A percentile compares a stretch with the other conserved stretches of the same genome.
Conservation (phyloP, 2,113 vertebrate genomes). For the Carassius gibelio region DNA sequence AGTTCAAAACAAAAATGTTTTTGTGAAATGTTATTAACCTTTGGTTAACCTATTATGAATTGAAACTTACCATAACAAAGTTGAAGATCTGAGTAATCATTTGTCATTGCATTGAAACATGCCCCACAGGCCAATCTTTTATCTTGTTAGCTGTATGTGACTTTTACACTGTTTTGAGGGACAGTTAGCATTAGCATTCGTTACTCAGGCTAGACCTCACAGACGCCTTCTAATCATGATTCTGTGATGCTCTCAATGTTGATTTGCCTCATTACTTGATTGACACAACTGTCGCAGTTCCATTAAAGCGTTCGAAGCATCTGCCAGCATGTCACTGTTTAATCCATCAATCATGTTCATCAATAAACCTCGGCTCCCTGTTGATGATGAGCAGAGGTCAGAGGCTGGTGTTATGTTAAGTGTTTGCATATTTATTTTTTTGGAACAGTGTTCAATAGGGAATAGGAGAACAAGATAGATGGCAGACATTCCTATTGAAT, state of each 20-base stretch:
- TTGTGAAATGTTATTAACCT: neutral
- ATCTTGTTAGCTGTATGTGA: neutral
- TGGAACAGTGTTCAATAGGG: neutral
- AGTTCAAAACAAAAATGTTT: neutral
- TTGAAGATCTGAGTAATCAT: neutral
- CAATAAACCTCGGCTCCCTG: constrained; percentile 28
- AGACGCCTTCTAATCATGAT: neutral
- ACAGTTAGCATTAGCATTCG: neutral
- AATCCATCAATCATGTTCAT: constrained; percentile 42
- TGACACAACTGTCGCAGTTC: constrained; percentile 27
- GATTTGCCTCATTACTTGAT: constrained; percentile 29
- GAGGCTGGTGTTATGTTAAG: constrained; percentile 25
- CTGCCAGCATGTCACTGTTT: constrained; percentile 15
- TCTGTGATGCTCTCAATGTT: constrained; percentile 21
- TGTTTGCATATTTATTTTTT: constrained; percentile 42
- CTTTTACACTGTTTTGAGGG: neutral
- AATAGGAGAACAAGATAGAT: neutral
- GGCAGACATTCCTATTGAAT: neutral
- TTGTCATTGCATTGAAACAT: too few species aligned
- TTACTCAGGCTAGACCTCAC: neutral
- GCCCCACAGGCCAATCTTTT: neutral
- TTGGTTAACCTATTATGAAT: neutral
- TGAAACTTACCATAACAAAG: neutral
- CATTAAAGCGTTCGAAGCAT: constrained; percentile 21
- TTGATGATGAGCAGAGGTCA: constrained; percentile 1